Evolutionary conservation across 30 jellyfish, hydroid and myxozoan species (phyloP).

Genomic region (Chironex yamaguchii): DNA sequence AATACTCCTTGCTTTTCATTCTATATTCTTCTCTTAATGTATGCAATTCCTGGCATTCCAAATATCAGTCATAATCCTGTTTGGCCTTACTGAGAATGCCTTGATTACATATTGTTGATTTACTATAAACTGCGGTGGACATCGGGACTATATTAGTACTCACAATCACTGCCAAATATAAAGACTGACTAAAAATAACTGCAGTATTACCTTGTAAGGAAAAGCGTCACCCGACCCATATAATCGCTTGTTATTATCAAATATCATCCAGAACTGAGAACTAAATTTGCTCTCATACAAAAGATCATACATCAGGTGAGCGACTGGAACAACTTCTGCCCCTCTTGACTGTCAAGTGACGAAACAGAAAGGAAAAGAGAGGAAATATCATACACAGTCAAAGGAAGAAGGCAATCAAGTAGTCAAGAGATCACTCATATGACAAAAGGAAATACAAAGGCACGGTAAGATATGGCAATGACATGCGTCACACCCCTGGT

Average conservation of each 20-base stretch:
- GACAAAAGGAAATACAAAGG: not conserved
- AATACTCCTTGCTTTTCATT: too few species aligned
- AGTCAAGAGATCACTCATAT: not conserved
- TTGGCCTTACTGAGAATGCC: too few species aligned
- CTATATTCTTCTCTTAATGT: too few species aligned
- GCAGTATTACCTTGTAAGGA: conserved; percentile 91
- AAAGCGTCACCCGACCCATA: conserved; percentile 87
- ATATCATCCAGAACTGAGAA: conserved; percentile 90
- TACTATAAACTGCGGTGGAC: too few species aligned
- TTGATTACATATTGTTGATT: too few species aligned
- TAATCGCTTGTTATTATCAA: conserved; percentile 75
- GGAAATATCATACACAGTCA: not conserved
- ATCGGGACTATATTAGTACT: too few species aligned
- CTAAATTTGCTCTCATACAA: conserved; percentile 81
- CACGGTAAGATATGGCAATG: too few species aligned
- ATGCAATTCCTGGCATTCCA: too few species aligned
- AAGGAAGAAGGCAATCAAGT: not conserved
- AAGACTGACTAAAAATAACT: too few species aligned
- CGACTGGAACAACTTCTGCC: conserved; percentile 77
- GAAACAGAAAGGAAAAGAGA: not conserved
- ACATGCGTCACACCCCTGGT: too few species aligned
- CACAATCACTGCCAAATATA: too few species aligned
- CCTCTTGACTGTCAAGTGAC: conserved; percentile 82
- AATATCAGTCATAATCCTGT: too few species aligned
- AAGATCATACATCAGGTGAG: conserved; percentile 82